phyloP scores from a whole-genome alignment of 2,888 invertebrate species.

The Andricus curvator region DNA sequence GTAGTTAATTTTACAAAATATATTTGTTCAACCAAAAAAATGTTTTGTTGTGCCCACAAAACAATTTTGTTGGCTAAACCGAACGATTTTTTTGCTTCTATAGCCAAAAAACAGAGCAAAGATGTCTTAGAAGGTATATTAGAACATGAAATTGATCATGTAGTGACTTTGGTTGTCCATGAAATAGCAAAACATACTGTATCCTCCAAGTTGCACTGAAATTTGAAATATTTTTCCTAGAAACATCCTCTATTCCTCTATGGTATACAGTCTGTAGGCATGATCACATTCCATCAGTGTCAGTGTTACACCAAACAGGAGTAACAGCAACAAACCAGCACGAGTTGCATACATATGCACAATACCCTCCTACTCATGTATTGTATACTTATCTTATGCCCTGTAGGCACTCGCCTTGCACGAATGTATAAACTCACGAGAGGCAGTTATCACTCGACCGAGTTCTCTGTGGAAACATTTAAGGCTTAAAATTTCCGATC shows the following conservation, averaged over 20 bases:
- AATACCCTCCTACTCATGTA: neutral
- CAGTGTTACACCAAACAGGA: neutral
- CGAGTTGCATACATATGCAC: neutral
- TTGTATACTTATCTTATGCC: neutral
- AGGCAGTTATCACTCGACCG: conserved; percentile 14
- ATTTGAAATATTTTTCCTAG: neutral
- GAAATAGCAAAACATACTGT: too few relatives aligned
- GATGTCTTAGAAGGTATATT: too few relatives aligned
- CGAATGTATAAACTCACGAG: conserved; percentile 5
- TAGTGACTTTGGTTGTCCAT: too few relatives aligned
- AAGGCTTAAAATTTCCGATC: neutral
- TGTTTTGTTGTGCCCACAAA: too few relatives aligned
- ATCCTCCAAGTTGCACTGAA: neutral
- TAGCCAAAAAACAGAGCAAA: too few relatives aligned
- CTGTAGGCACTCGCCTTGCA: neutral
- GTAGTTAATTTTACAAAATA: too few relatives aligned
- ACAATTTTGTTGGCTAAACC: too few relatives aligned
- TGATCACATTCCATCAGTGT: neutral
- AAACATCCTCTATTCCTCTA: neutral
- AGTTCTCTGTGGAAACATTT: conserved; percentile 1
- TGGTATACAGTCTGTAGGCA: neutral
- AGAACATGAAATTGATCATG: too few relatives aligned
- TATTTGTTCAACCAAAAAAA: too few relatives aligned
- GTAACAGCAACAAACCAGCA: neutral
- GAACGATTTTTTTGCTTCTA: too few relatives aligned